Base-by-base conservation (phyloP, 1,140 invertebrate genomes). In the Drosophila prosaltans region DNA sequence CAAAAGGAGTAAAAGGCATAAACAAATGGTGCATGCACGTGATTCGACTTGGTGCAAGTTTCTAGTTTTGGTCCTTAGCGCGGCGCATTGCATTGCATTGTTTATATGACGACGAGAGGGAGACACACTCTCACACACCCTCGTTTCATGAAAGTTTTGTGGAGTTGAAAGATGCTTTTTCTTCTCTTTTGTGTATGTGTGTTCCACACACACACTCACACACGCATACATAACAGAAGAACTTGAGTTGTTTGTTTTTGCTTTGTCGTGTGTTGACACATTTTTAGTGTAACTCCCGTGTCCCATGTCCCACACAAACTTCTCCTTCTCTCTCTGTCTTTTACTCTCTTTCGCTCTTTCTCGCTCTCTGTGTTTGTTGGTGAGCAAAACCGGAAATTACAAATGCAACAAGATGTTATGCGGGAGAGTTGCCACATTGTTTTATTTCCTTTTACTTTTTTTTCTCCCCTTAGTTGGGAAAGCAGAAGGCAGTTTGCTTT, bases 391-490 rank as follows among this genome's bases (percentile, higher is more conserved):
- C 83, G 83, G 83, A 86, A 86, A 88, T 83, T 82, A 74, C 76
- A 86, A 86, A 83, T 82, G 83, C 83, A 88, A 88, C 83, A 88
- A 88, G 73, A 88, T 88, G 83, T 86, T 80, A 66, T 76, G 72
- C 72, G 67, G 67, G 69, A 81, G 65, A 79, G 73, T 70, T 73
- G 75, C 65, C 67, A 70, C 62, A 81, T 74, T 85, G 63, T 86
- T 67, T 65, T 24, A 30, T 21, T 21, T 30, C 24, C 10, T 43
- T 30, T 48, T 51, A 26, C 24, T 21, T 24, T 26, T 51, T 24
- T 24, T 48, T 11, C 45, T 8, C 45, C 6, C 32, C 6, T 36
- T 6, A 7, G 2, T 24, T 8, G n/a, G 10, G 3, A 26, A 43
- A 51, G 21, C 10, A 51, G 8, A 51, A 10, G 21, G 8, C 21